Conservation (phyloP, 2,888 invertebrate genomes). For the Sycophila texana region DNA sequence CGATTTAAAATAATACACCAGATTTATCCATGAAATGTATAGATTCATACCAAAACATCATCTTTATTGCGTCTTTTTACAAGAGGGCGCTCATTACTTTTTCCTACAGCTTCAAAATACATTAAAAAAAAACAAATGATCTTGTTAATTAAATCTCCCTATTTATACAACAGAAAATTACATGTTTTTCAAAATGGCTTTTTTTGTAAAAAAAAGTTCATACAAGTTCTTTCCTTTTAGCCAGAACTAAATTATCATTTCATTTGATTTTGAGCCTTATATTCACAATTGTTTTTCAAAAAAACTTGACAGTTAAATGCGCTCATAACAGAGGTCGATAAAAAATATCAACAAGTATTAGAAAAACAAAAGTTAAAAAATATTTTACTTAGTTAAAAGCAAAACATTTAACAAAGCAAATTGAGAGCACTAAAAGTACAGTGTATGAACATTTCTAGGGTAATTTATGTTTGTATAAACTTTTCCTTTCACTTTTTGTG, state of each 20-base stretch:
- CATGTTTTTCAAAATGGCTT: slow-evolving; percentile 29
- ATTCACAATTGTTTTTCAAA: slow-evolving; percentile 48
- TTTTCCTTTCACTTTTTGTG: slow-evolving; percentile 18
- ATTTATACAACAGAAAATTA: slow-evolving; percentile 30
- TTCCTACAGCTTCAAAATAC: neutral
- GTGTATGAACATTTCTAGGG: slow-evolving; percentile 20
- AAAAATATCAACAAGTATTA: slow-evolving; percentile 31
- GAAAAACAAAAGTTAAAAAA: slow-evolving; percentile 34
- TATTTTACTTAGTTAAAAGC: slow-evolving; percentile 19
- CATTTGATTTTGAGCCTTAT: slow-evolving; percentile 24
- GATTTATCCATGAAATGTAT: slow-evolving; percentile 19
- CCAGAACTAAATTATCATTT: too few relatives aligned
- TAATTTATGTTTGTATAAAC: slow-evolving; percentile 47
- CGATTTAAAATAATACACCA: neutral
- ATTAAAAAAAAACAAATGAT: slow-evolving; percentile 22
- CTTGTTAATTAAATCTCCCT: neutral
- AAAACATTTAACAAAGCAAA: slow-evolving; percentile 27
- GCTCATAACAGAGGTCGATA: slow-evolving; percentile 26
- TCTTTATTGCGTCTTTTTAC: slow-evolving; percentile 44
- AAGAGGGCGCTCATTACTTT: slow-evolving; percentile 3
- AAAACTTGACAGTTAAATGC: slow-evolving; percentile 27
- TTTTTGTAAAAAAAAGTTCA: neutral
- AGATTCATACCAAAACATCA: slow-evolving; percentile 41
- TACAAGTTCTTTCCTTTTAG: too few relatives aligned
- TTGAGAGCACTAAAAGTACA: slow-evolving; percentile 27